Evolutionary conservation across 1,140 invertebrate species (phyloP), one percentile per base, ranked within the genome.

Genomic region (Calliphora vicina): DNA sequence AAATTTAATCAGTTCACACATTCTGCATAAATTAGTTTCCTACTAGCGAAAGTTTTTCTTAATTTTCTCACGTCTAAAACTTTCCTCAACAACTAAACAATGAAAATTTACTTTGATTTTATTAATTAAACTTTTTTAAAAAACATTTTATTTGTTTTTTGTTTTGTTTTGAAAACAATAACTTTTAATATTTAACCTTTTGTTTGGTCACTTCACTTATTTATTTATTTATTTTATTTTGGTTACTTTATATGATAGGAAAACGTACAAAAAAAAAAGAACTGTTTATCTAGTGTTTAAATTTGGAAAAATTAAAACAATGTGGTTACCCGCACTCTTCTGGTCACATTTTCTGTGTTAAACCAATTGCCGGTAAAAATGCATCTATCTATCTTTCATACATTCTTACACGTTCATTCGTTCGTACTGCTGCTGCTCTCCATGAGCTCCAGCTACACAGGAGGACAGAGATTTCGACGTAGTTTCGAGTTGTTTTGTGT

Each of bases 251-350:
- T n/a, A 67, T 67, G 61, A 67, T 67, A 23, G 61, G 35, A 35
- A 35, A 35, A 0, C 35, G 10, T 35, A 35, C 35, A 35, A 67
- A 67, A 67, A 67, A n/a, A n/a, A n/a, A n/a, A n/a, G n/a, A n/a
- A 67, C n/a, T 67, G 61, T 67, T 67, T 67, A 67, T 67, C n/a
- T 67, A 20, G 6, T 67, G 50, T 81, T 81, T 81, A 81, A 81
- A 81, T 81, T 81, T 45, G 26, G 61, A 43, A 78, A 81, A 81
- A 81, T 81, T 81, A 81, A 81, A 81, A 81, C 80, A 26, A 71
- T 81, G 80, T 71, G 80, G 80, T 81, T 81, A 67, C 43, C 80
- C 80, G n/a, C 73, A 76, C 73, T 42, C 73, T 67, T 67, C n/a
- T 20, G 3, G 10, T 23, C 20, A 67, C 23, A 67, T 67, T 20